Base-by-base conservation (phyloP, 2,113 vertebrate species). In the Struthio camelus region DNA sequence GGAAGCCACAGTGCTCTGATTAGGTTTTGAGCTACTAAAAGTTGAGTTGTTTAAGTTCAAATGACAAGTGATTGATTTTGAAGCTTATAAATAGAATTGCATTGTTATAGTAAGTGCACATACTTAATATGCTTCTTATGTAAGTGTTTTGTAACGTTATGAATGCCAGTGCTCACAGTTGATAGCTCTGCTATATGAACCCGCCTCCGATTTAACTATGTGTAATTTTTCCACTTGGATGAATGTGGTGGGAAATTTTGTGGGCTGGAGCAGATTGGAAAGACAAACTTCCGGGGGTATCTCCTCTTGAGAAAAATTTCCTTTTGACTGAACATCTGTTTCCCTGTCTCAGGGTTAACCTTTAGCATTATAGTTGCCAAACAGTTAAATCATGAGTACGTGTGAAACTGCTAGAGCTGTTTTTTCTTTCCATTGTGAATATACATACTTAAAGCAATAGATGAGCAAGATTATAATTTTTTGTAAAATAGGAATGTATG, bases 251-350 rank as follows among this genome's bases (percentile, higher is more conserved):
- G 85, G 96, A 96, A 93, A 96, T 76, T 94, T 13, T 73, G 93
- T 93, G 95, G 94, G 67, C 90, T 85, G 97, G 80, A 95, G 93
- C 66, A 82, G 70, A 78, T 67, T 70, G 91, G 87, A 93, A 95
- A 92, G 86, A 93, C 93, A 97, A 96, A 95, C 96, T 97, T 97
- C 97, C 97, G 96, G 97, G 97, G 97, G 95, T 97, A 96, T 97
- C 94, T 91, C 89, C 94, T 92, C 95, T 87, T 94, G 96, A 90
- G 91, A 90, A 90, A 95, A 77, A 72, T 73, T 87, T 85, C 64
- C 72, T 94, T 94, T 79, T 69, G 32, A 38, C 65, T 38, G 36
- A 94, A 97, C 96, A 97, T 98, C 97, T 97, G 72, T 54, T 93
- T 32, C 32, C 58, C 48, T 36, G 40, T 75, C 42, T 88, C 73